Evolutionary conservation across 2,888 invertebrate genomes (phyloP), one percentile per base, ranked within the genome.

Genomic region (Halictus quadricinctus): DNA sequence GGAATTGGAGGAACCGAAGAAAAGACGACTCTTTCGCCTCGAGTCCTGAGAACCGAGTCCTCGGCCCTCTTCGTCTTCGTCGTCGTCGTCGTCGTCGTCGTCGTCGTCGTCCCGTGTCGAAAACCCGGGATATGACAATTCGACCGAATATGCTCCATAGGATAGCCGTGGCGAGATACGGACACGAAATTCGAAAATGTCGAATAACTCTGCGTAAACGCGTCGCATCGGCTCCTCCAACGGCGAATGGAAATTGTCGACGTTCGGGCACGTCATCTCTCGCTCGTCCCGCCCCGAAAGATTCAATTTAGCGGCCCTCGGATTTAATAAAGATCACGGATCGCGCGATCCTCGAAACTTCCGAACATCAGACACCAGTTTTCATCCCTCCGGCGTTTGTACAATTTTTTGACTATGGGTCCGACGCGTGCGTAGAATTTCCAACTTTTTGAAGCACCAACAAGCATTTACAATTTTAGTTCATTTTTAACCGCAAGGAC

Each of bases 1-100:
- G 78, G 73, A 83, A 80, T 75, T 70, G 69, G 75, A 79, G 64
- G 81, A 78, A 64, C 18, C 79, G 73, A 66, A 48, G 73, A 78
- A 80, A 87, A 81, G 83, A 72, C 73, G 78, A 83, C 83, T 76
- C 83, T 88, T 88, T 88, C 84, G 85, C 64, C 70, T 25, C 21
- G 25, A 74, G 72, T 75, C 85, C 41, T 77, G 81, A 48, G 50
- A 80, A 66, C n/a, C 79, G 50, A 64, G 76, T 84, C 70, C 80
- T 79, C n/a, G n/a, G n/a, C n/a, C n/a, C n/a, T n/a, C 79, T 50
- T 21, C 36, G 29, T 29, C 29, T 36, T 2, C 36, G 21, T 18
- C 50, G 0, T 54, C 50, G 8, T 8, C n/a, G 12, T 7, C 21
- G 5, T 41, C 69, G 69, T 41, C 43, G 1, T 29, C 64, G 41